These are phyloP conservation scores for Polyploca ridens DNA, from an alignment of 2,888 invertebrate species.

Conservation along the genomic window DNA sequence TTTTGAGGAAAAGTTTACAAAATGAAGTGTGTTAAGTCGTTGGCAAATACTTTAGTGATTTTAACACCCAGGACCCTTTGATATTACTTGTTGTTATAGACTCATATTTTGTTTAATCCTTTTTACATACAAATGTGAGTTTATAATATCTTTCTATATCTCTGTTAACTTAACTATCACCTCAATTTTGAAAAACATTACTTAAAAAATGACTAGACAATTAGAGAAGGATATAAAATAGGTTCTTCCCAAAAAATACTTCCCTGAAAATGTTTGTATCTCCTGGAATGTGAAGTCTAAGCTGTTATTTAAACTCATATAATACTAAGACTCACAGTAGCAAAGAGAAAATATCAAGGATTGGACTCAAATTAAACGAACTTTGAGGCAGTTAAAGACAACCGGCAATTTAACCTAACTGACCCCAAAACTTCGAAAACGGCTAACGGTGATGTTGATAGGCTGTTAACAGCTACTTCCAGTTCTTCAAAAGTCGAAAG, in stretches of 20 bases:
- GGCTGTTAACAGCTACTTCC: constrained; percentile 4
- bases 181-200: no score
- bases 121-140: not conserved
- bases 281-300: no score
- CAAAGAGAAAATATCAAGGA: not conserved
- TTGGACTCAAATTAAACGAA: not conserved
- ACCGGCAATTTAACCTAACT: not conserved
- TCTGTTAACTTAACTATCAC: no score
- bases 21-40: constrained; percentile 26
- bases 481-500: constrained; percentile 1
- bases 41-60: constrained; percentile 20
- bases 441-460: not conserved
- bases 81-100: not conserved
- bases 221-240: no score
- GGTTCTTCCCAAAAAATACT: no score
- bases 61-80: not conserved
- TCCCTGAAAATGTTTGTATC: no score
- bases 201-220: no score
- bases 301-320: no score
- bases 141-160: no score
- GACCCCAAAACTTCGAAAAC: constrained; percentile 2
- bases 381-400: not conserved
- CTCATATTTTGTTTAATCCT: not conserved
- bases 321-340: not conserved
- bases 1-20: constrained; percentile 33